These are phyloP conservation scores for Brachionus angularis DNA, from an alignment of 1,140 invertebrate genomes.

Conservation along the genomic window DNA sequence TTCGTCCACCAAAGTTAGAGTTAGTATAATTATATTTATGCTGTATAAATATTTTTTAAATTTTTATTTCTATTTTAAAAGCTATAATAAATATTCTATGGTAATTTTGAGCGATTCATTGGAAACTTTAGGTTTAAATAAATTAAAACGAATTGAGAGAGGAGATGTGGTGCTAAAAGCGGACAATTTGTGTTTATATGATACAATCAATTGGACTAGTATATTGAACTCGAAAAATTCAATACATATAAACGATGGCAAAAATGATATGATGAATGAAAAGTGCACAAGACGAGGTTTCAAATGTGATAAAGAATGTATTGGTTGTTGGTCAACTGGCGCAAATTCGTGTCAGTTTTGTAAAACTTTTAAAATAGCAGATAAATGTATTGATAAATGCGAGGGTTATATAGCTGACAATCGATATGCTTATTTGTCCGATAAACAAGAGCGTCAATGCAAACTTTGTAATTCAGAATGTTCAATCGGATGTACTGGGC, in stretches of 20 bases:
- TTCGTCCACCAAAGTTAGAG: background rate
- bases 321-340: slow-evolving; percentile 18
- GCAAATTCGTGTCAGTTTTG: slow-evolving; percentile 12
- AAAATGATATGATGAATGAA: too few species aligned
- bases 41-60: too few species aligned
- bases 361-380: slow-evolving; percentile 19
- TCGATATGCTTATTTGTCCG: background rate
- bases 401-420: background rate
- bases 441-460: background rate
- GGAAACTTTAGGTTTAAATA: background rate
- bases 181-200: background rate
- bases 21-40: background rate
- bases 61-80: background rate
- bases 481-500: background rate
- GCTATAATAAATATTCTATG: slow-evolving; percentile 5
- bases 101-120: slow-evolving; percentile 1
- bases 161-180: slow-evolving; percentile 1
- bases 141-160: slow-evolving; percentile 6
- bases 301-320: slow-evolving; percentile 19
- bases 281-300: too few species aligned
- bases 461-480: slow-evolving; percentile 27
- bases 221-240: slow-evolving; percentile 8
- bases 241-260: too few species aligned
- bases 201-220: slow-evolving; percentile 19
- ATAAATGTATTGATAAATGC: slow-evolving; percentile 15